Evolutionary conservation across 2,113 vertebrate genomes (phyloP), one percentile per base, ranked within the genome.

Genomic region (Desmodus rotundus): DNA sequence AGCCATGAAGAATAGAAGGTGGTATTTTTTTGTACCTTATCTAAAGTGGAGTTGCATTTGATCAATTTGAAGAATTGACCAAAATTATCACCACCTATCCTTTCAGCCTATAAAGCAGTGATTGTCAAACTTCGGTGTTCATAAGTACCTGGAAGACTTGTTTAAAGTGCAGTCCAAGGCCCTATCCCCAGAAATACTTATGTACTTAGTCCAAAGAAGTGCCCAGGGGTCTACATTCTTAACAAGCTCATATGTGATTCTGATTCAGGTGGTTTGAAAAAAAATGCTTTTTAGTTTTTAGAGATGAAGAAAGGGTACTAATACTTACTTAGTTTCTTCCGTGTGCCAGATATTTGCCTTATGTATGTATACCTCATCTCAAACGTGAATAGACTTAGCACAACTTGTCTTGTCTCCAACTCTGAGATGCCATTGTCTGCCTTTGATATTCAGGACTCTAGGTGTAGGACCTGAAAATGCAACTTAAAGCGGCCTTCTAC

Each of bases 101-200:
- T 87, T 94, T 45, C 26, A 85, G 6, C n/a, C n/a, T 94, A 94
- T 68, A 76, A 70, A 91, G 47, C 52, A 82, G 28, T 76, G 87
- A 92, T 87, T 89, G 78, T 96, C 33, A 93, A 74, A 82, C n/a
- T 28, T 67, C 50, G 65, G 20, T 54, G 17, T 88, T 90, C 26
- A 1, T 61, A 81, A 54, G 38, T 41, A 73, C 56, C 47, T 47
- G n/a, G 14, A 72, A 82, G 16, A 43, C 38, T 73, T 85, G 8
- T 45, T 93, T 77, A 52, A 78, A 88, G 65, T 77, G 1, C 17
- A 20, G 54, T 81, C 58, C 13, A 72, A 52, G 70, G 47, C 78
- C 52, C 81, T 83, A 22, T 38, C 28, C 78, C 36, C 86, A 54
- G 56, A 88, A 87, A 74, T 74, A 58, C 20, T 36, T 10, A 77